Evolutionary conservation across 2,113 vertebrate species (phyloP).

Genomic region (Bombycilla garrulus): DNA sequence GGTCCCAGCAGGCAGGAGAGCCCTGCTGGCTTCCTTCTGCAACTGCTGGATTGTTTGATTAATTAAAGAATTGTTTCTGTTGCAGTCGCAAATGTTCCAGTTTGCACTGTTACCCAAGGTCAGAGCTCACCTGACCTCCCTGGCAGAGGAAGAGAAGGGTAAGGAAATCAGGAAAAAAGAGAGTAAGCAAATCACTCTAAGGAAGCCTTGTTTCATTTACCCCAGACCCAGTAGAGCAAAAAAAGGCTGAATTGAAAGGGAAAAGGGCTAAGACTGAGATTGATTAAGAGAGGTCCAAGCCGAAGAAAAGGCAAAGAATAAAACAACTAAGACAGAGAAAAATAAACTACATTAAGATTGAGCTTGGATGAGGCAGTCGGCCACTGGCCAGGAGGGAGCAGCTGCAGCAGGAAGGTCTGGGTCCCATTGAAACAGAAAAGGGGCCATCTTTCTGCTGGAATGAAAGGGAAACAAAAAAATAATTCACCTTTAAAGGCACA

Average conservation of each 20-base stretch:
- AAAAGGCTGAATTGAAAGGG: slow-evolving; percentile 47
- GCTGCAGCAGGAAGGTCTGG: slow-evolving; percentile 17
- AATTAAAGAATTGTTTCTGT: slow-evolving; percentile 31
- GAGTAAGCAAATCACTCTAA: slow-evolving; percentile 38
- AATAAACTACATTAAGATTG: slow-evolving; percentile 55
- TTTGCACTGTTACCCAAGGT: slow-evolving; percentile 15
- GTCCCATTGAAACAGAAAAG: slow-evolving; percentile 48
- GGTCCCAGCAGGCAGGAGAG: background rate
- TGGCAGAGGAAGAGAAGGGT: slow-evolving; percentile 42
- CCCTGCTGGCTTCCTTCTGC: background rate
- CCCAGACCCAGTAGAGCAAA: background rate
- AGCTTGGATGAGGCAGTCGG: slow-evolving; percentile 27
- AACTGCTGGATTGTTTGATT: background rate
- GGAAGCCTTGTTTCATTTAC: slow-evolving; percentile 53
- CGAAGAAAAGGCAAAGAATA: slow-evolving; percentile 35
- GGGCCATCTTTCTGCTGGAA: slow-evolving; percentile 36
- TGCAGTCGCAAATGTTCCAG: slow-evolving; percentile 13
- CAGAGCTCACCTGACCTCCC: slow-evolving; percentile 35
- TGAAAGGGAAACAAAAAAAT: slow-evolving; percentile 49
- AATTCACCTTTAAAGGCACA: slow-evolving; percentile 48
- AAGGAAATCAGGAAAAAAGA: slow-evolving; percentile 32
- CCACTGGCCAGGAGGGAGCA: slow-evolving; percentile 26
- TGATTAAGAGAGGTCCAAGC: slow-evolving; percentile 50
- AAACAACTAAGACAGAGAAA: slow-evolving; percentile 43
- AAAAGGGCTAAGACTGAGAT: slow-evolving; percentile 45